Evolutionary conservation across 2,888 invertebrate species (phyloP).

Genomic region (Eupithecia tripunctaria): DNA sequence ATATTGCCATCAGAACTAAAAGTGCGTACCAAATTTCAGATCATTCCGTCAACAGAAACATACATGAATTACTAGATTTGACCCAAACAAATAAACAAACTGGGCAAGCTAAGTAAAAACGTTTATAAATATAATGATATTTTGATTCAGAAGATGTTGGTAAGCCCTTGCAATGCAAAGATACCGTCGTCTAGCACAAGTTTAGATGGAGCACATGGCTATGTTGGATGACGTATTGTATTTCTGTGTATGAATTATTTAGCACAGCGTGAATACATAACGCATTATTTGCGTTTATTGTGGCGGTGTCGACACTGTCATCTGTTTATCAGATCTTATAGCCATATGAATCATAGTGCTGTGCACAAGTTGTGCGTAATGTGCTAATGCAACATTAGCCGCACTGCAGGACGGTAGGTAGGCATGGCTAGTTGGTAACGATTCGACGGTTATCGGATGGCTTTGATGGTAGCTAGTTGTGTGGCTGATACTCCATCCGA

Average conservation of each 20-base stretch:
- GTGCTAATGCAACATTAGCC: not conserved
- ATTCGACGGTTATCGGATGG: too few species aligned
- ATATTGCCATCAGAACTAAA: too few species aligned
- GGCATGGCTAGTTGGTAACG: not conserved
- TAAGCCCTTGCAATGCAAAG: not conserved
- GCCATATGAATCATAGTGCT: not conserved
- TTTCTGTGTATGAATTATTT: slow-evolving; percentile 1
- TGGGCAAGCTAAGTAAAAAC: too few species aligned
- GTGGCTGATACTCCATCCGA: not conserved
- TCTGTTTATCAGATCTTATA: not conserved
- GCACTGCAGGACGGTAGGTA: not conserved
- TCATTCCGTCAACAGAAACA: too few species aligned
- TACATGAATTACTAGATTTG: too few species aligned
- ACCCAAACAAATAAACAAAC: too few species aligned
- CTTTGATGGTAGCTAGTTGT: not conserved
- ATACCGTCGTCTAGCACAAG: not conserved
- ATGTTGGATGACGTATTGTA: not conserved
- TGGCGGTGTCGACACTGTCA: not conserved
- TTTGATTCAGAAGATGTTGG: not conserved
- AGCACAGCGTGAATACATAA: not conserved
- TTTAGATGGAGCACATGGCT: not conserved
- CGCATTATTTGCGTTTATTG: not conserved
- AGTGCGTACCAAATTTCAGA: too few species aligned
- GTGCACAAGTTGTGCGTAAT: not conserved
- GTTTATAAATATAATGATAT: too few species aligned